These are phyloP conservation scores for Saiga tatarica DNA, from an alignment of 2,113 vertebrate species.

Conservation along the genomic window DNA sequence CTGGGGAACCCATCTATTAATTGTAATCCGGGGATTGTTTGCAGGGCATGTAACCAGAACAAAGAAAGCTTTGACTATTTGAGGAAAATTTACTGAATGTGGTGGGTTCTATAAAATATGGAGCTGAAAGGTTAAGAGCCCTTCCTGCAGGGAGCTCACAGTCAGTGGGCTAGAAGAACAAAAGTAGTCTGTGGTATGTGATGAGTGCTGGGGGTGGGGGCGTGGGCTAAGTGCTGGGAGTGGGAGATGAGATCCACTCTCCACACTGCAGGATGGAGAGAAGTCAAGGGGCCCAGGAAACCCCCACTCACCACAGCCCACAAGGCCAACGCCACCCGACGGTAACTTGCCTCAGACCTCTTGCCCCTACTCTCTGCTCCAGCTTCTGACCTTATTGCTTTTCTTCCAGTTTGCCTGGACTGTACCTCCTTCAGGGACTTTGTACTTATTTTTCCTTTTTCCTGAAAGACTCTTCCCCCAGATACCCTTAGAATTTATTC, in stretches of 20 bases:
- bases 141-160: neutral
- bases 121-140: neutral
- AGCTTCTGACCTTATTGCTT: neutral
- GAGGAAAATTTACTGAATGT: neutral
- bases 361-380: neutral
- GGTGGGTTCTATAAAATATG: neutral
- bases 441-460: neutral
- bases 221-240: neutral
- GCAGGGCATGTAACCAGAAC: neutral
- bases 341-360: too few species aligned
- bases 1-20: neutral
- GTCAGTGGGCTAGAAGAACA: neutral
- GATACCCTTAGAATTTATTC: neutral
- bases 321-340: neutral
- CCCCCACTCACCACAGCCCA: fast-evolving
- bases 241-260: neutral
- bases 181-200: neutral
- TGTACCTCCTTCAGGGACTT: neutral
- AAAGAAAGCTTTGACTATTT: neutral
- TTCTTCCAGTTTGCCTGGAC: neutral
- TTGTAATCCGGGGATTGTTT: neutral
- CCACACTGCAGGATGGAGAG: neutral
- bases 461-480: neutral
- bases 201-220: neutral
- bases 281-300: neutral